Base-by-base conservation (phyloP, 2,113 vertebrate genomes). In the Ammodytes marinus region DNA sequence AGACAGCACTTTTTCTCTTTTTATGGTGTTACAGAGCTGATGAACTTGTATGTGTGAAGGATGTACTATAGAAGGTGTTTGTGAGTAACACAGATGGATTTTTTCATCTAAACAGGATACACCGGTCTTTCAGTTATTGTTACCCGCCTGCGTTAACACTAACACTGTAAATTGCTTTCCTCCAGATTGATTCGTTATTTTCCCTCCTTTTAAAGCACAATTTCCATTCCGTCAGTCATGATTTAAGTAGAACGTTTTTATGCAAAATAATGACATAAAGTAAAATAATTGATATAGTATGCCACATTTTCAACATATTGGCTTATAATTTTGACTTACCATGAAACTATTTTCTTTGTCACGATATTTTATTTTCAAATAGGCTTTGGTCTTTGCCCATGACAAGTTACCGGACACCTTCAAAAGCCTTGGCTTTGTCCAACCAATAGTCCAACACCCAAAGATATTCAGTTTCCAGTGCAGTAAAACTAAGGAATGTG, bases 101-200 rank as follows among this genome's bases (percentile, higher is more conserved):
- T 37, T 35, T 77, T 77, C 40, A 63, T 55, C 5, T 74, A 11
- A 55, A 84, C 13, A 53, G 49, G 45, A 43, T 1, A 68, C 5
- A 43, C 19, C 45, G 4, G n/a, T 3, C 17, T 53, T 52, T 14
- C 15, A 14, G 13, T 67, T 65, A 17, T 8, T 58, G 9, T 45
- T 49, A 11, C 12, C 6, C 59, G 39, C 15, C 47, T 19, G 1
- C 68, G 6, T 43, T 53, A n/a, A 45, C 11, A 11, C 39, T 39
- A 27, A 27, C 27, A 27, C 27, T 27, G 27, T 27, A 2, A 27
- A 27, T 27, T 27, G 27, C 27, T 27, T 27, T 27, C 27, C 27
- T 27, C 27, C 27, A 27, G 27, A 27, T 27, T 27, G 27, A 27
- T 27, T 27, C 27, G 27, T 27, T 27, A 27, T 27, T 27, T 27